Evolutionary conservation across 2,888 invertebrate genomes (phyloP).

Genomic region (Acrobasis consociella): DNA sequence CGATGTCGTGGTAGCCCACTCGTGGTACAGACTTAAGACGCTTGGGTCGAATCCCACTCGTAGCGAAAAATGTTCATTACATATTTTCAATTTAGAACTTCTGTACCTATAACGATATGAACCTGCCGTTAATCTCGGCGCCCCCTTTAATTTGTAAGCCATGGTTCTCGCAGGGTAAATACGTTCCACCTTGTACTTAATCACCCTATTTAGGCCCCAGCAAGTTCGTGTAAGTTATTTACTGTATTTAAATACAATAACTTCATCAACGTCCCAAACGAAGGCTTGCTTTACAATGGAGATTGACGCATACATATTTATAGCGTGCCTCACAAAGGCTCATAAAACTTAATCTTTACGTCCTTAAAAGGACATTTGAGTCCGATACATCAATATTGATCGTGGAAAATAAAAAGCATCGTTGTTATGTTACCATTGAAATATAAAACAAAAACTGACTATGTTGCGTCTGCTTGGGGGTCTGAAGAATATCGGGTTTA

Average conservation of each 20-base stretch:
- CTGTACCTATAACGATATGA: no score
- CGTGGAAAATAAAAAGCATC: conserved; percentile 29
- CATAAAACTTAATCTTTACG: conserved; percentile 21
- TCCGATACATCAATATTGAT: conserved; percentile 29
- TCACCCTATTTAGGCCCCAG: conserved; percentile 4
- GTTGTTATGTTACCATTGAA: conserved; percentile 27
- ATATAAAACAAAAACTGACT: neutral
- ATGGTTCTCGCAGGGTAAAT: no score
- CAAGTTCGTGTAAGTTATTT: conserved; percentile 1
- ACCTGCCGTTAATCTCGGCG: no score
- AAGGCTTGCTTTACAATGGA: conserved; percentile 16
- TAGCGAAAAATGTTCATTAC: no score
- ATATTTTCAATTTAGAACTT: no score
- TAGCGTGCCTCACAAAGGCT: conserved; percentile 16
- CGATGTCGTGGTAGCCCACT: no score
- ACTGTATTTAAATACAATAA: conserved; percentile 23
- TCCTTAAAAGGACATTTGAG: conserved; percentile 17
- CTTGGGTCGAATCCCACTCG: no score
- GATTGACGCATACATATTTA: conserved; percentile 21
- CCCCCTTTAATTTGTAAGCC: no score
- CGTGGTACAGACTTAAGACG: no score
- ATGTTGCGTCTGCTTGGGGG: conserved; percentile 35
- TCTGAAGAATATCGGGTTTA: conserved; percentile 32
- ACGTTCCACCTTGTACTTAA: neutral
- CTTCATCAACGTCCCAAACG: conserved; percentile 22